phyloP scores from a whole-genome alignment of 2,888 invertebrate species.

The Aspidiotus rigidus region DNA sequence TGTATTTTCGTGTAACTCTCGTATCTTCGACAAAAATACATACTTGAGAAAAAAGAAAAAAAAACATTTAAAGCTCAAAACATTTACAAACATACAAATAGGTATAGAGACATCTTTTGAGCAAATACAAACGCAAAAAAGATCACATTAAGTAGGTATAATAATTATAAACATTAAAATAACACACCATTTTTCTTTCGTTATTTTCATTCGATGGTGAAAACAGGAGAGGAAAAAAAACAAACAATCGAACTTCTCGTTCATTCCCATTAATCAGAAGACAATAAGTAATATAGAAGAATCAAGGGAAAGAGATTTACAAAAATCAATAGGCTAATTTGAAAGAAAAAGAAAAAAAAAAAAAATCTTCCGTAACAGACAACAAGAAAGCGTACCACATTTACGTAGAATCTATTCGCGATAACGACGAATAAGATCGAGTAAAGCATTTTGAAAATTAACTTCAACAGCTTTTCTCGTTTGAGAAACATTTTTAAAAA shows the following conservation, averaged over 20 bases:
- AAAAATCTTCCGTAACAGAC: no score
- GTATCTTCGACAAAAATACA: constrained; percentile 25
- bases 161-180: constrained; percentile 31
- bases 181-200: constrained; percentile 18
- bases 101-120: constrained; percentile 33
- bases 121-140: constrained; percentile 31
- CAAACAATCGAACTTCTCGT: constrained; percentile 12
- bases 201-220: not conserved
- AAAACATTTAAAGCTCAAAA: constrained; percentile 33
- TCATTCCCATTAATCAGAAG: not conserved
- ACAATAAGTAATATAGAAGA: constrained; percentile 11
- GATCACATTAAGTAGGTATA: constrained; percentile 32
- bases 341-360: not conserved
- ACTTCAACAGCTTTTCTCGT: no score
- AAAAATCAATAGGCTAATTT: no score
- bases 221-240: constrained; percentile 7
- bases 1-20: constrained; percentile 18
- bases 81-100: constrained; percentile 33
- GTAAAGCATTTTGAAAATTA: no score
- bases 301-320: constrained; percentile 11
- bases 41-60: constrained; percentile 1
- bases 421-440: no score
- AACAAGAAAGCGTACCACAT: constrained; percentile 5
- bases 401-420: no score
- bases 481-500: no score